phyloP scores from a whole-genome alignment of 2,888 invertebrate species.

The Nymphalis c-album region DNA sequence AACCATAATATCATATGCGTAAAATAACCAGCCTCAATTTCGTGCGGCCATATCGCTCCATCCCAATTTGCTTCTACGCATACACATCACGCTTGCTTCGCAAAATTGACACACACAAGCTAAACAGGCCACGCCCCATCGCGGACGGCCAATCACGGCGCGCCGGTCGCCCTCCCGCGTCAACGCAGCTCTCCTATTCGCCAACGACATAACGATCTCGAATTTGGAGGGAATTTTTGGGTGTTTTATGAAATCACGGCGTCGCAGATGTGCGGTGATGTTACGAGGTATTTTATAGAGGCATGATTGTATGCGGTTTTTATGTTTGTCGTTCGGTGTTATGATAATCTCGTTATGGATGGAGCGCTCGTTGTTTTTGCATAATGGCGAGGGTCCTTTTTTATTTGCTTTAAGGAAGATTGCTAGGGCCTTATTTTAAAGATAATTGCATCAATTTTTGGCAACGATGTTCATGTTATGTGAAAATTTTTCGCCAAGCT shows the following conservation, averaged over 20 bases:
- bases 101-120: constrained; percentile 49
- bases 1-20: constrained; percentile 33
- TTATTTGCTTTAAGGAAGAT: constrained; percentile 39
- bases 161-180: constrained; percentile 64
- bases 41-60: constrained; percentile 36
- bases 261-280: constrained; percentile 51
- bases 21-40: constrained; percentile 33
- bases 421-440: constrained; percentile 35
- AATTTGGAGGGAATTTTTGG: constrained; percentile 74
- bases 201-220: constrained; percentile 17
- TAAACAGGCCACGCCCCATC: constrained; percentile 60
- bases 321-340: constrained; percentile 62
- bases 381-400: constrained; percentile 58
- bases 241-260: constrained; percentile 63
- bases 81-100: constrained; percentile 44
- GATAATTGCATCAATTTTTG: constrained; percentile 35
- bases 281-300: constrained; percentile 65
- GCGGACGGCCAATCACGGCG: constrained; percentile 62
- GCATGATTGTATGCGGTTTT: constrained; percentile 62
- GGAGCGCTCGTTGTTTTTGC: constrained; percentile 64
- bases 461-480: constrained; percentile 7
- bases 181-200: constrained; percentile 60
- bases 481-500: neutral
- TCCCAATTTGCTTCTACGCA: constrained; percentile 43
- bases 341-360: constrained; percentile 76